A percentile compares a stretch with the other conserved stretches of the same genome.
phyloP scores from a whole-genome alignment of 2,797 vertebrate species.

The Neopelma chrysocephalum region DNA sequence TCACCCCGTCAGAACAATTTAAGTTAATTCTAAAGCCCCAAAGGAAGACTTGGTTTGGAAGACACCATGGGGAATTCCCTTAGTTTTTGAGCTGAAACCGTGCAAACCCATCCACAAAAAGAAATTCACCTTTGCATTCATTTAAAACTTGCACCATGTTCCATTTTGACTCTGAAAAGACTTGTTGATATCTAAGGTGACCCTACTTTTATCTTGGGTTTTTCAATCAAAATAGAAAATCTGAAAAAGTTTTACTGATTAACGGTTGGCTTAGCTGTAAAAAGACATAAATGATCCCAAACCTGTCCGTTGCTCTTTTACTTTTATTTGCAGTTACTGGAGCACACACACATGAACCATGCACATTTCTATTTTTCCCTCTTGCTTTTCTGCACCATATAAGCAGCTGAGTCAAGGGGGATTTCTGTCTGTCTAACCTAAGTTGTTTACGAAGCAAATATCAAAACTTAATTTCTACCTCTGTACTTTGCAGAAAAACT shows the following conservation, averaged over 20 bases:
- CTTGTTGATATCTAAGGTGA: not conserved
- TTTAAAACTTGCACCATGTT: not conserved
- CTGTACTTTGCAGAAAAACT: not conserved
- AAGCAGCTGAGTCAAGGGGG: not conserved
- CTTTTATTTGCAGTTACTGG: not conserved
- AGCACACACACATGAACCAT: not conserved
- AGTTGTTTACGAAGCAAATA: not conserved
- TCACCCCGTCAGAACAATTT: not conserved
- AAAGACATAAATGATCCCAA: not conserved
- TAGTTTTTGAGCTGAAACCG: not conserved
- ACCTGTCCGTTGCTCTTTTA: not conserved
- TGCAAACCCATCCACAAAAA: not conserved
- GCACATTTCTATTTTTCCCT: not conserved
- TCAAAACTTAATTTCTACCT: not conserved
- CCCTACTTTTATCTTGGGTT: not conserved
- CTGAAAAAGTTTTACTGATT: not conserved
- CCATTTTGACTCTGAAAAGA: not conserved
- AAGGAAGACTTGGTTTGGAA: not conserved
- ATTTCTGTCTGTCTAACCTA: not conserved
- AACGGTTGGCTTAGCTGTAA: not conserved
- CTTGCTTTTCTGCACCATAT: not conserved
- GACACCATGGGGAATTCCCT: not conserved
- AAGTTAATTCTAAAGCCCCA: not conserved
- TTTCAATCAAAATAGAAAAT: not conserved
- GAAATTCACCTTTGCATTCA: not conserved